phyloP scores from a whole-genome alignment of 2,113 vertebrate species.

The Chloropsis hardwickii region DNA sequence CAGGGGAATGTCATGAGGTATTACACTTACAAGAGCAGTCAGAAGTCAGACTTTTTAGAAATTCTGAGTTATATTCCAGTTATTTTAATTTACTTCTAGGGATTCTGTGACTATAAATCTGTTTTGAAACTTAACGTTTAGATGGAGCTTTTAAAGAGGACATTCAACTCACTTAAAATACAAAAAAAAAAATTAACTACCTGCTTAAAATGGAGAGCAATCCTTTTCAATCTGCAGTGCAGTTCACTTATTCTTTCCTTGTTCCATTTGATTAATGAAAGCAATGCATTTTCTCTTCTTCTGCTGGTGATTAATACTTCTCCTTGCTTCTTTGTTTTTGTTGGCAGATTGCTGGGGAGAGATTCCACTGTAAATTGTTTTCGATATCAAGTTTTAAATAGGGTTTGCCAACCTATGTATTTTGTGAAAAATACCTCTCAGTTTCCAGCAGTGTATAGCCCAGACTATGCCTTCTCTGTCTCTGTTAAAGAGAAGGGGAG shows the following conservation, averaged over 20 bases:
- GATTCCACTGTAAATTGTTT: background rate
- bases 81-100: background rate
- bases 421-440: background rate
- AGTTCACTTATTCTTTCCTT: background rate
- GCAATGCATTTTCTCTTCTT: conserved; percentile 2
- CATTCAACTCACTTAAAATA: background rate
- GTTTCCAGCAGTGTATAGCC: background rate
- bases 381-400: background rate
- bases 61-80: background rate
- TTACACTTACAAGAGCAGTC: background rate
- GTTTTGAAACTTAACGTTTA: background rate
- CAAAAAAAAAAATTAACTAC: background rate
- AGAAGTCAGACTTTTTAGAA: conserved; percentile 24
- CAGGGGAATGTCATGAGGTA: background rate
- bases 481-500: background rate
- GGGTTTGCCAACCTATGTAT: background rate
- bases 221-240: background rate
- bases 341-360: conserved; percentile 4
- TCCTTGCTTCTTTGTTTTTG: background rate
- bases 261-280: conserved; percentile 36
- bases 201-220: background rate
- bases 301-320: conserved; percentile 27
- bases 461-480: background rate
- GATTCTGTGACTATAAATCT: background rate
- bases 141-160: background rate